phyloP scores from a whole-genome alignment of 1,140 invertebrate genomes.

The Zaprionus lachaisei region DNA sequence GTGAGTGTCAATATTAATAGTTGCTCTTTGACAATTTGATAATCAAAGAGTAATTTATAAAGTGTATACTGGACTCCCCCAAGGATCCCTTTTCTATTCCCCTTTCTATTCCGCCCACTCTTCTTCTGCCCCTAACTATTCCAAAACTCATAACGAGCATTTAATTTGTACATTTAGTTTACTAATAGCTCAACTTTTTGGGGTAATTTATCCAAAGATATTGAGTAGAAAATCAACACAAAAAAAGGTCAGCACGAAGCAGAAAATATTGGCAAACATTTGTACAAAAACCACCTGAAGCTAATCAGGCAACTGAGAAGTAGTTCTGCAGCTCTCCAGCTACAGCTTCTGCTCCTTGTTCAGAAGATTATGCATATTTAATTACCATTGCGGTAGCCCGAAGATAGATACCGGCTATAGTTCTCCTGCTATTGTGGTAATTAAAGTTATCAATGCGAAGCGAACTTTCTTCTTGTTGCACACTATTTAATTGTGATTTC shows the following conservation, averaged over 20 bases:
- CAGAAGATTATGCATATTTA: constrained; percentile 1
- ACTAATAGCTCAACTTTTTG: constrained; percentile 3
- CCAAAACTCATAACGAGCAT: neutral
- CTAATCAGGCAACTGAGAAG: neutral
- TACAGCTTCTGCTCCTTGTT: neutral
- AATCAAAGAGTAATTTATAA: too few species aligned
- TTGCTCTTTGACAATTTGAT: too few species aligned
- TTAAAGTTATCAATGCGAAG: neutral
- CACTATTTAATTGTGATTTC: constrained; percentile 2
- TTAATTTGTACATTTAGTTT: neutral
- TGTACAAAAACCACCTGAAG: constrained; percentile 3
- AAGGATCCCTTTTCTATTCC: too few species aligned
- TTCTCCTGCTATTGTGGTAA: constrained; percentile 4
- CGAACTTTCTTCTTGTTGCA: neutral
- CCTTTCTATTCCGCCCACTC: too few species aligned
- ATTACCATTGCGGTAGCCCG: neutral
- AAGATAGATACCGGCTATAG: neutral
- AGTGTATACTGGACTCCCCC: too few species aligned
- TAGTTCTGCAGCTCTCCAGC: neutral
- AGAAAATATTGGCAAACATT: neutral
- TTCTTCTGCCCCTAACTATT: neutral
- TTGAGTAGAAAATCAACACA: neutral
- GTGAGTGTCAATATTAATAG: too few species aligned
- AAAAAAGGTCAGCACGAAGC: neutral
- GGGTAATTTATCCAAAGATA: neutral